Evolutionary conservation across 2,113 vertebrate genomes (phyloP).

Genomic region (Alosa alosa): DNA sequence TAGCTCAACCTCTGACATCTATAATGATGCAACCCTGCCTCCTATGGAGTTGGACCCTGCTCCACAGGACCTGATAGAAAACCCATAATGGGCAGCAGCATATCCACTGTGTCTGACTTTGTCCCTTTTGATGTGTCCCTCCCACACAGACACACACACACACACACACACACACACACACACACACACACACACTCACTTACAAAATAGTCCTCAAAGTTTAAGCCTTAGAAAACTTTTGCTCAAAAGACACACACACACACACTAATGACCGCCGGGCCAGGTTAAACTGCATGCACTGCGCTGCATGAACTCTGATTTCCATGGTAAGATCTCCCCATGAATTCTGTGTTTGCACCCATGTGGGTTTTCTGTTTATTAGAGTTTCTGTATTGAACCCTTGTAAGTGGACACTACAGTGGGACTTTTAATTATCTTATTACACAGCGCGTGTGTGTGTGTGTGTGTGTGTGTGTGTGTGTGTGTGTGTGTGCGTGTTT

Average conservation of each 20-base stretch:
- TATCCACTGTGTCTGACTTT: neutral
- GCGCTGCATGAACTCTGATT: neutral
- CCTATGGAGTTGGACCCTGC: neutral
- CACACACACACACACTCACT: constrained; percentile 24
- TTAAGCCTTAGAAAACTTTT: too few relatives aligned
- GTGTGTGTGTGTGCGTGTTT: too few relatives aligned
- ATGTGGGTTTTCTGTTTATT: neutral
- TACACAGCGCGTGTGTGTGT: neutral
- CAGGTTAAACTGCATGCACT: neutral
- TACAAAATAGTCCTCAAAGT: neutral
- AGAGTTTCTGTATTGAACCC: neutral
- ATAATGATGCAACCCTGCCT: neutral
- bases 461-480: neutral
- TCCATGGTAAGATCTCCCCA: neutral
- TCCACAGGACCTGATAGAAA: neutral
- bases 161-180: constrained; percentile 20
- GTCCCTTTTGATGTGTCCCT: neutral
- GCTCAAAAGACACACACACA: too few relatives aligned
- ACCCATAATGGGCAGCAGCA: neutral
- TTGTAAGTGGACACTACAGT: neutral
- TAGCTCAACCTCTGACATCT: neutral
- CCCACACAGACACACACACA: neutral
- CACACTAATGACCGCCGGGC: constrained; percentile 7
- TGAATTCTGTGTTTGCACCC: neutral
- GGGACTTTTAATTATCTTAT: neutral